These are phyloP conservation scores for Junonia oenone DNA, from an alignment of 2,888 invertebrate species.

Conservation along the genomic window DNA sequence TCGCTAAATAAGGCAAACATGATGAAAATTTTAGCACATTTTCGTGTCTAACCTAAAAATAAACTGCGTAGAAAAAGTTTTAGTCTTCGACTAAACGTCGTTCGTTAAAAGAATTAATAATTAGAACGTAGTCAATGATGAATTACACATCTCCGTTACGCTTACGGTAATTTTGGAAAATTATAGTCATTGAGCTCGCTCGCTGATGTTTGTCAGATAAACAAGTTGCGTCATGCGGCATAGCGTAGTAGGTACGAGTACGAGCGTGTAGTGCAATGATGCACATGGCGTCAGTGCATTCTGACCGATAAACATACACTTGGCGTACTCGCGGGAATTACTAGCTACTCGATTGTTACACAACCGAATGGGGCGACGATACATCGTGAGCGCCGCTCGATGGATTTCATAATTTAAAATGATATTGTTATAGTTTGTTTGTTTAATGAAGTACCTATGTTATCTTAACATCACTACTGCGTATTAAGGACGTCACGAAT, in stretches of 20 bases:
- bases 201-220: constrained; percentile 42
- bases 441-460: too few species aligned
- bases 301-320: constrained; percentile 27
- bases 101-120: neutral
- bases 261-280: constrained; percentile 39
- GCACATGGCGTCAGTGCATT: constrained; percentile 44
- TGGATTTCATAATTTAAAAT: neutral
- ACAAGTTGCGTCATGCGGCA: constrained; percentile 48
- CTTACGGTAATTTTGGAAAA: constrained; percentile 59
- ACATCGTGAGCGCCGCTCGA: neutral
- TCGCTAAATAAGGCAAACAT: constrained; percentile 20
- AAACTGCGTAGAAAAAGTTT: neutral
- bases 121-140: constrained; percentile 36
- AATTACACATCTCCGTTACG: constrained; percentile 44
- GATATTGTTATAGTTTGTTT: neutral
- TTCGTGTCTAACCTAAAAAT: neutral
- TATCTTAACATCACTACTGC: too few species aligned
- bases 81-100: too few species aligned
- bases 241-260: constrained; percentile 27
- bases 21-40: neutral
- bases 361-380: neutral
- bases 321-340: constrained; percentile 16
- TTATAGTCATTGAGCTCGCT: constrained; percentile 49
- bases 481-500: too few species aligned
- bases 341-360: constrained; percentile 9